phyloP scores from a whole-genome alignment of 2,113 vertebrate species.

The Petroica traversi region DNA sequence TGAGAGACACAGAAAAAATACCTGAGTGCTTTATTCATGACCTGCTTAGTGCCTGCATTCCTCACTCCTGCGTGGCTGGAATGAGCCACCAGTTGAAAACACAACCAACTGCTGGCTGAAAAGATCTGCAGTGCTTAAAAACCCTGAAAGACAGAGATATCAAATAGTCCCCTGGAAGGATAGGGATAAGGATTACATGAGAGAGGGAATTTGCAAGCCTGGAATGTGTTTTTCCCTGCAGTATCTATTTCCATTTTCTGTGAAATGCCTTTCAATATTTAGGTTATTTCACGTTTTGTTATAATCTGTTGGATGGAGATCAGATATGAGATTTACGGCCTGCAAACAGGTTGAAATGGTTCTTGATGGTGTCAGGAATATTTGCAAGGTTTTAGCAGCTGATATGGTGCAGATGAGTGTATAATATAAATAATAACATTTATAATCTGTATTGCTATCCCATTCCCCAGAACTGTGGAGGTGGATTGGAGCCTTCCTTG shows the following conservation, averaged over 20 bases:
- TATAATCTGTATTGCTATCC: not conserved
- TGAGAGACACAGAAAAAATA: not conserved
- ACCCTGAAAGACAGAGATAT: not conserved
- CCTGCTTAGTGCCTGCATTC: not conserved
- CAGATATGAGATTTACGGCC: constrained; percentile 40
- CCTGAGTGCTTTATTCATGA: not conserved
- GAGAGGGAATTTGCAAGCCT: constrained; percentile 43
- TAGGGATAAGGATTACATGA: not conserved
- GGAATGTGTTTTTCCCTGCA: constrained; percentile 43
- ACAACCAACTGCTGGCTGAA: not conserved
- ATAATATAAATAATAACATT: constrained; percentile 8
- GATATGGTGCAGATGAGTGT: constrained; percentile 4
- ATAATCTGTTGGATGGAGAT: constrained; percentile 21
- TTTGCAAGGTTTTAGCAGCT: constrained; percentile 43
- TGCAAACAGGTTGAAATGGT: constrained; percentile 35
- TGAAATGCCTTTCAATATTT: constrained; percentile 58
- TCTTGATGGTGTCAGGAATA: constrained; percentile 19
- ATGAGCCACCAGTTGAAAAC: not conserved
- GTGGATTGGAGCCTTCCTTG: not conserved
- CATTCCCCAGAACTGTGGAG: not conserved
- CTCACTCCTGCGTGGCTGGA: not conserved
- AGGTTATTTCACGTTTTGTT: not conserved
- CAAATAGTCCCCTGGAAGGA: constrained; percentile 15
- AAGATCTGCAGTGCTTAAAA: not conserved
- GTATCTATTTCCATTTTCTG: constrained; percentile 55